Base-by-base conservation (phyloP, 2,888 invertebrate genomes). In the Plebejus melissa region DNA sequence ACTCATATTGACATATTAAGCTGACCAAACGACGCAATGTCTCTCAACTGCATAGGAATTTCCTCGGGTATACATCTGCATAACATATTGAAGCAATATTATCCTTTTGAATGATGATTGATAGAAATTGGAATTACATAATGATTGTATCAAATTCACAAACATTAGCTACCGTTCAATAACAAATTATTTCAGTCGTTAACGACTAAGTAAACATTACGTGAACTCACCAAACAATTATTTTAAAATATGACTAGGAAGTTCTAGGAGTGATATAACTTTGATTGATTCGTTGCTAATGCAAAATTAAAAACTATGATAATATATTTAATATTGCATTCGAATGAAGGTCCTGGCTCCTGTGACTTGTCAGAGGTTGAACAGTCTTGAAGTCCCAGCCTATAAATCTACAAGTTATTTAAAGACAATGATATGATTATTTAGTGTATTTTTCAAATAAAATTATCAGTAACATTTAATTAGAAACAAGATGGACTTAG, bases 131-230 rank as follows among this genome's bases (percentile, higher is more conserved):
- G 22, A 60, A 60, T 60, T 60, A 60, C 60, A 28, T 60, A 60
- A 28, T 4, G 22, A 11, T 1, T 11, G 60, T 4, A 60, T 28
- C 28, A 22, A 28, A 60, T 60, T 60, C 60, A 28, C 28, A 60
- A 60, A 60, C 60, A 60, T 11, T 9, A 22, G 60, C 38, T 70
- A 41, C n/a, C 32, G 41, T 38, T 70, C 41, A 22, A 70, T 70
- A n/a, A n/a, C n/a, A n/a, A n/a, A n/a, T n/a, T n/a, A 41, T 70
- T 70, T 70, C 69, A 70, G 70, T n/a, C 4, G 7, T 82, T 69
- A 36, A n/a, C 41, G 16, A 54, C 54, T 54, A 16, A 16, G 22
- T 38, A 41, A 41, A 41, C n/a, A 38, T 38, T 70, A 70, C 36
- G 41, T 38, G 7, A 41, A 70, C n/a, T 7, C 32, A 38, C 16